Evolutionary conservation across 2,888 invertebrate genomes (phyloP).

Genomic region (Epiblema foenella): DNA sequence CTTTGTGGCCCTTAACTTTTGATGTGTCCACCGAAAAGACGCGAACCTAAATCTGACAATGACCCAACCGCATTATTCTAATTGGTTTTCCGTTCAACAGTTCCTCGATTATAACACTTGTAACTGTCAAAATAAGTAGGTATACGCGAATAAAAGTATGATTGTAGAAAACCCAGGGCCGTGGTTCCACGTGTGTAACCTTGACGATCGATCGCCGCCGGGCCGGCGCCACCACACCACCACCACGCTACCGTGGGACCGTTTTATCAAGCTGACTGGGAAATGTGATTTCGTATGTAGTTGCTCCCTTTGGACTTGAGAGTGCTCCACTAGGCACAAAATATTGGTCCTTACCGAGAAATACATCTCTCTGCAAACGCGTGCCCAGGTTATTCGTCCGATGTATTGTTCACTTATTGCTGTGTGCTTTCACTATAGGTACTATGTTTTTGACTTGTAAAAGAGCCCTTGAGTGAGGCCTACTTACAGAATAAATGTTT

Average conservation of each 20-base stretch:
- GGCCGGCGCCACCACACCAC: constrained; percentile 66
- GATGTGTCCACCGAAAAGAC: too few species aligned
- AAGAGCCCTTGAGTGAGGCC: too few species aligned
- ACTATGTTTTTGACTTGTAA: too few species aligned
- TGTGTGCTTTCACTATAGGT: too few species aligned
- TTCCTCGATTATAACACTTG: background rate
- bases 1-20: too few species aligned
- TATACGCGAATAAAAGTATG: constrained; percentile 5
- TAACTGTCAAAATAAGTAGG: background rate
- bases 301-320: background rate
- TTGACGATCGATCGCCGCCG: constrained; percentile 79
- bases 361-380: too few species aligned
- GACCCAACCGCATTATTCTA: background rate
- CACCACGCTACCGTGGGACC: constrained; percentile 48
- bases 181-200: constrained; percentile 64
- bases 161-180: constrained; percentile 47
- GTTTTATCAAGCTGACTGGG: constrained; percentile 5
- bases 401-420: too few species aligned
- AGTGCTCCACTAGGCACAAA: background rate
- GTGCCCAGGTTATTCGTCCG: too few species aligned
- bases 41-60: too few species aligned
- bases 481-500: too few species aligned
- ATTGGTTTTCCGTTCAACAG: background rate
- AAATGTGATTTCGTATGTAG: background rate
- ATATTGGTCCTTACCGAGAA: background rate